Evolutionary conservation across 2,888 invertebrate genomes (phyloP).

Genomic region (Entomobrya proxima): DNA sequence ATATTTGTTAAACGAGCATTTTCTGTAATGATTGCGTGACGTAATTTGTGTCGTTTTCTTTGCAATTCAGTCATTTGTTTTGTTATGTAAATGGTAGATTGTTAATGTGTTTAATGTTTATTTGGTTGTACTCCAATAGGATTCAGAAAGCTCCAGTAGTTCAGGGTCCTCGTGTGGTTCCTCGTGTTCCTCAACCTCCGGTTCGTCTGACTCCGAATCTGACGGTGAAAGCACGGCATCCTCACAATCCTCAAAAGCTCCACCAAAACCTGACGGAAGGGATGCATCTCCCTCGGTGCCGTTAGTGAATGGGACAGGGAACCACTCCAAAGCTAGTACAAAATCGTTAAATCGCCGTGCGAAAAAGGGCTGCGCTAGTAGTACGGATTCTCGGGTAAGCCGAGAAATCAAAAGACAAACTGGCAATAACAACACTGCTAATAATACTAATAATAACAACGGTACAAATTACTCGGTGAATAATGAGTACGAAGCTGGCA

Average conservation of each 20-base stretch:
- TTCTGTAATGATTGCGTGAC: background rate
- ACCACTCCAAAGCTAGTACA: slow-evolving; percentile 46
- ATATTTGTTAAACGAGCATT: background rate
- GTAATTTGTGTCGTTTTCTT: too few species aligned
- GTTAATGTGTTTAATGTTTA: background rate
- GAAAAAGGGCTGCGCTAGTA: slow-evolving; percentile 61
- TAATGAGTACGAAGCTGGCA: slow-evolving; percentile 76
- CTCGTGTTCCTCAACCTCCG: slow-evolving; percentile 63
- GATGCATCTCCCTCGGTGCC: background rate
- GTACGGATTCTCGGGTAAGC: slow-evolving; percentile 69
- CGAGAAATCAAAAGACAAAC: slow-evolving; percentile 59
- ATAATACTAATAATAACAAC: too few species aligned
- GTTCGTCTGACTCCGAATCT: slow-evolving; percentile 71
- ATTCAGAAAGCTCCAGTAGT: slow-evolving; percentile 77
- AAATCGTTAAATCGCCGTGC: slow-evolving; percentile 24
- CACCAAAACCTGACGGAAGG: background rate
- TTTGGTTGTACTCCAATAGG: slow-evolving; percentile 76
- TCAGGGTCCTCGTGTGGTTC: slow-evolving; percentile 60
- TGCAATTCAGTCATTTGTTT: too few species aligned
- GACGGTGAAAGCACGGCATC: slow-evolving; percentile 70
- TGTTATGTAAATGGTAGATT: too few species aligned
- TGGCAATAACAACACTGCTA: slow-evolving; percentile 53
- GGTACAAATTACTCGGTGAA: slow-evolving; percentile 67
- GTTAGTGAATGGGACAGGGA: slow-evolving; percentile 74
- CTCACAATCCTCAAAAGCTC: slow-evolving; percentile 56